A percentile compares a stretch with the other conserved stretches of the same genome.
Evolutionary conservation across 2,888 invertebrate genomes (phyloP).

Genomic region (Ectropis crepuscularia): DNA sequence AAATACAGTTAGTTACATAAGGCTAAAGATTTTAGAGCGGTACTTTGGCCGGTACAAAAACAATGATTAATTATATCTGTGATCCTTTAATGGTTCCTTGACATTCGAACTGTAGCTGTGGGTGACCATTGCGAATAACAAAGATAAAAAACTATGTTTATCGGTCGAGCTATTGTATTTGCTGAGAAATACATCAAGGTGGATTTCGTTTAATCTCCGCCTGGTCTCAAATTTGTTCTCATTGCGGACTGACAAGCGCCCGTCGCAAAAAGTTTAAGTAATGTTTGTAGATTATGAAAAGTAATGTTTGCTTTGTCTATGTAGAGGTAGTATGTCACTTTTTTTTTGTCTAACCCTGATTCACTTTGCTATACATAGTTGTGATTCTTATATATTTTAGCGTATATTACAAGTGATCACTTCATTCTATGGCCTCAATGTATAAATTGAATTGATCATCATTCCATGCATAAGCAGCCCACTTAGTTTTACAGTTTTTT

Average conservation of each 20-base stretch:
- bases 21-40: conserved; percentile 52
- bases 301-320: too few relatives aligned
- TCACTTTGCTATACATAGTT: too few relatives aligned
- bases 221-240: conserved; percentile 38
- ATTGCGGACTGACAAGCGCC: conserved; percentile 29
- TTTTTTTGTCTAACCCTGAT: too few relatives aligned
- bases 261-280: conserved; percentile 34
- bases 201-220: conserved; percentile 39
- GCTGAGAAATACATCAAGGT: conserved; percentile 46
- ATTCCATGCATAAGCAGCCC: too few relatives aligned
- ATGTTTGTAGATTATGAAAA: conserved; percentile 34
- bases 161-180: conserved; percentile 54
- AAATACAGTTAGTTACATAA: conserved; percentile 70
- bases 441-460: too few relatives aligned
- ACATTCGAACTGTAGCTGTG: conserved; percentile 56
- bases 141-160: conserved; percentile 49
- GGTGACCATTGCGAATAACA: conserved; percentile 49
- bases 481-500: too few relatives aligned
- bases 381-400: too few relatives aligned
- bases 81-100: conserved; percentile 64
- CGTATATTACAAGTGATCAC: too few relatives aligned
- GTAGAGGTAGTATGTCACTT: too few relatives aligned
- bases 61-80: conserved; percentile 71
- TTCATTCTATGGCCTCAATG: too few relatives aligned
- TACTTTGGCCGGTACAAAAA: conserved; percentile 67